These are phyloP conservation scores for Heterotis niloticus DNA, from an alignment of 2,113 vertebrate species.

Conservation along the genomic window DNA sequence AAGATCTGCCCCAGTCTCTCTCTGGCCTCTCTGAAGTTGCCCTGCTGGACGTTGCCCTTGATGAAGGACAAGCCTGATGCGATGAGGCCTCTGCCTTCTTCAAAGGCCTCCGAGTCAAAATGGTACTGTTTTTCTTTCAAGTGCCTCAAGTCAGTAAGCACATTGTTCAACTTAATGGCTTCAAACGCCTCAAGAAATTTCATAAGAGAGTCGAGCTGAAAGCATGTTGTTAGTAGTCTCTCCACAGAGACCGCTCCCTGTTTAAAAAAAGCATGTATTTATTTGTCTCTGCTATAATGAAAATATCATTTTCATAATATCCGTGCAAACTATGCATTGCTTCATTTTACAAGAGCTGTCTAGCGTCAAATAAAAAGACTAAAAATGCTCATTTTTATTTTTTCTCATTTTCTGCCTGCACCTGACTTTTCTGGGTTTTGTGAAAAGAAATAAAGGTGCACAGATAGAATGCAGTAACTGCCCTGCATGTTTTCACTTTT, in stretches of 20 bases:
- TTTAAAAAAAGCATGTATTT: background rate
- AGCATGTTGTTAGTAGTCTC: background rate
- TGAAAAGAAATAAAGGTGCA: too few species aligned
- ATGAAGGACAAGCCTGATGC: constrained; percentile 43
- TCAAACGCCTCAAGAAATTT: background rate
- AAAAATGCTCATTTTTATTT: too few species aligned
- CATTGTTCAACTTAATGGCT: background rate
- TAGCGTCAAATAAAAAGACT: too few species aligned
- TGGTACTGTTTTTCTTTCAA: constrained; percentile 42
- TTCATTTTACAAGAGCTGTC: too few species aligned
- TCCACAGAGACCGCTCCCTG: background rate
- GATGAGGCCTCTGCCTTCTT: constrained; percentile 52
- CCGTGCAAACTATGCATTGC: too few species aligned
- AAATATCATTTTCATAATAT: too few species aligned
- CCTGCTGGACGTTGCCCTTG: constrained; percentile 47
- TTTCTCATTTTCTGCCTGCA: too few species aligned
- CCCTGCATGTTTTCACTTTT: too few species aligned
- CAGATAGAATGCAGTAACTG: too few species aligned
- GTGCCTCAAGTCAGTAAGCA: background rate
- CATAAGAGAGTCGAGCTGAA: background rate
- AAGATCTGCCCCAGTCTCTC: constrained; percentile 58
- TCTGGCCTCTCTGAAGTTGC: constrained; percentile 58
- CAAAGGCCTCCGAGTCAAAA: constrained; percentile 61
- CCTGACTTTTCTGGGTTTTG: too few species aligned
- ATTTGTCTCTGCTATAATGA: too few species aligned